Evolutionary conservation across 2,797 vertebrate species (phyloP).

Genomic region (Decapterus maruadsi): DNA sequence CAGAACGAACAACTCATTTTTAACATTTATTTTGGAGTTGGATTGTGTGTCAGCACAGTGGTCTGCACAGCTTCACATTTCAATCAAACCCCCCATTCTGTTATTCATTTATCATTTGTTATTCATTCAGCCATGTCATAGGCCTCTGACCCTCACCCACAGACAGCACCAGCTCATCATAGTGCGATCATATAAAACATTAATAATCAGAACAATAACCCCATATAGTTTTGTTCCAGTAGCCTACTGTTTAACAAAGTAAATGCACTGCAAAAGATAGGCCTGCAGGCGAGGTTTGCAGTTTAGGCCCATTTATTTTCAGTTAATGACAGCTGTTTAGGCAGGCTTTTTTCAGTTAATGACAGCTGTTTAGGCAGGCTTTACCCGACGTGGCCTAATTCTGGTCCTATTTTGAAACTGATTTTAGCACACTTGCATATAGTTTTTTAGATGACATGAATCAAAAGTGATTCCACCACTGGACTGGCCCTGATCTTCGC

Average conservation of each 20-base stretch:
- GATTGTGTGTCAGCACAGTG: neutral
- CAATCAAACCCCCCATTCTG: neutral
- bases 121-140: no score
- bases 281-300: neutral
- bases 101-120: neutral
- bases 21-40: constrained; percentile 4
- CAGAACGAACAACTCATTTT: constrained; percentile 18
- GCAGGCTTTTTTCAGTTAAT: neutral
- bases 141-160: neutral
- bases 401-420: neutral
- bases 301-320: neutral
- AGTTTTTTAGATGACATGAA: neutral
- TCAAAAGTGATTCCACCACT: constrained; percentile 20
- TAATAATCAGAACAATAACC: neutral
- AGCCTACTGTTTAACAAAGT: neutral
- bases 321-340: neutral
- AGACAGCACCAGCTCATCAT: neutral
- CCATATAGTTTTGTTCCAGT: neutral
- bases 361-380: neutral
- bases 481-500: neutral
- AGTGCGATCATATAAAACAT: neutral
- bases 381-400: no score
- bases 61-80: neutral
- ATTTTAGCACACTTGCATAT: no score
- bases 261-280: neutral